A percentile compares a stretch with the other conserved stretches of the same genome.
Evolutionary conservation across 2,888 invertebrate genomes (phyloP).

Genomic region (Nymphalis polychloros): DNA sequence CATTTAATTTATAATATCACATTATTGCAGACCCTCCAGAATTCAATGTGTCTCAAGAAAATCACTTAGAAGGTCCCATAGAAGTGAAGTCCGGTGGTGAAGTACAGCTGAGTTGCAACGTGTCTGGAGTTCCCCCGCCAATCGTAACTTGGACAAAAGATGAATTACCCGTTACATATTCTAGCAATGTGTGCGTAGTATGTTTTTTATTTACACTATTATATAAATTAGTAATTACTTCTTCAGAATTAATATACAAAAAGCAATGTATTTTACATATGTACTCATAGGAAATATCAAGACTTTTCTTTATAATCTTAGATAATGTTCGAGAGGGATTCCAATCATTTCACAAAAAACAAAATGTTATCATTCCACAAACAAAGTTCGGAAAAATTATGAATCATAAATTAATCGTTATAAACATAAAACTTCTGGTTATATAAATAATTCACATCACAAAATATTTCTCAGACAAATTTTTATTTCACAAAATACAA

Average conservation of each 20-base stretch:
- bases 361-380: too few relatives aligned
- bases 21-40: conserved; percentile 59
- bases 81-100: conserved; percentile 52
- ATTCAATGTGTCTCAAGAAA: conserved; percentile 37
- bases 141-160: conserved; percentile 72
- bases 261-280: too few relatives aligned
- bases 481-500: too few relatives aligned
- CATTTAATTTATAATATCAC: background rate
- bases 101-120: conserved; percentile 60
- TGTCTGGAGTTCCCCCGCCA: conserved; percentile 65
- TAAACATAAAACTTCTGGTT: too few relatives aligned
- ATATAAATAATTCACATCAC: too few relatives aligned
- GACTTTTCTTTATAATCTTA: too few relatives aligned
- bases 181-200: conserved; percentile 59
- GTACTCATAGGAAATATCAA: too few relatives aligned
- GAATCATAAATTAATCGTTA: too few relatives aligned
- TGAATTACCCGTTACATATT: conserved; percentile 55
- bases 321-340: too few relatives aligned
- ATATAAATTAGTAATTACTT: background rate
- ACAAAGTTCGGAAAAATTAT: too few relatives aligned
- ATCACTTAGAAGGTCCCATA: conserved; percentile 37
- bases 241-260: background rate
- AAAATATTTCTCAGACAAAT: too few relatives aligned
- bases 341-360: too few relatives aligned
- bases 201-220: background rate